Base-by-base conservation (phyloP, 2,888 invertebrate genomes). In the Ophion ventricosus region DNA sequence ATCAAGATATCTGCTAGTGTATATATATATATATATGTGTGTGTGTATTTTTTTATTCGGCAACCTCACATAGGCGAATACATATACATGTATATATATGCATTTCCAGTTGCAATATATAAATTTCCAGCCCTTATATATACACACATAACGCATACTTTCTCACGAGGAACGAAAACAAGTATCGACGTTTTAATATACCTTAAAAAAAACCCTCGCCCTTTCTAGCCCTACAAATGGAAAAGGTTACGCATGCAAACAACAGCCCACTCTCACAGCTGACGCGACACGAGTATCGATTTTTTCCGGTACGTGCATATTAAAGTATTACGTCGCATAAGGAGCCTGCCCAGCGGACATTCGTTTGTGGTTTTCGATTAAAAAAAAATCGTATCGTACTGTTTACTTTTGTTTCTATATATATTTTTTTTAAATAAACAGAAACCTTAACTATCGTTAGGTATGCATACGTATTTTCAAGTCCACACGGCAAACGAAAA, bases 301-400 rank as follows among this genome's bases (percentile, higher is more conserved):
- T 82, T 77, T 81, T 82, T 67, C 70, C 23, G 23, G 79, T 72
- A 72, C 72, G 77, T 82, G 77, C 66, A 82, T 82, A 82, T 73
- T 77, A 59, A 35, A 72, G 66, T 82, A 66, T 82, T 59, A 57
- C 73, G 17, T 73, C 66, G 35, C 40, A n/a, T 20, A 59, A 66
- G 66, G 23, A 57, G 26, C 14, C 25, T 49, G 17, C 40, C 11
- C 29, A 61, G 3, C 20, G 25, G n/a, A 75, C 29, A 56, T 35
- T 67, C 43, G 11, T 59, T 25, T 20, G 35, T 8, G 8, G 17
- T 25, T 17, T 35, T 3, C 14, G 43, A 66, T 76, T 40, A 40
- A 56, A 8, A 1, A 1, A 40, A 35, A 35, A 35, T 73, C 40
- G 5, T n/a, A 17, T 59, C 43, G 20, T 43, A 59, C 3, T 14